Percentiles rank a stretch among this genome's conserved stretches.
Conservation (phyloP, 1,140 invertebrate genomes). For the Zaprionus capensis region DNA sequence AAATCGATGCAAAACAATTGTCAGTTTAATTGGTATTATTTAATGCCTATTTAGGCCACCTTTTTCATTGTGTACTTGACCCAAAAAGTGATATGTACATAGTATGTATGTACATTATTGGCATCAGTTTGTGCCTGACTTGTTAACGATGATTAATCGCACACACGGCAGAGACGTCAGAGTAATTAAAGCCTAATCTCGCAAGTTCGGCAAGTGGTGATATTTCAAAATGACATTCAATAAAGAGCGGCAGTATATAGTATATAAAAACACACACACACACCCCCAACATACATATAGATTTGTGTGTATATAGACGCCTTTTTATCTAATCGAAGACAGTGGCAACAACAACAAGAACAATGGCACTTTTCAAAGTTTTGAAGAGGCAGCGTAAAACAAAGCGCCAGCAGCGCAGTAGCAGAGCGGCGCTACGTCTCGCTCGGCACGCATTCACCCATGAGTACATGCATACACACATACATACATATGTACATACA, state of each 20-base stretch:
- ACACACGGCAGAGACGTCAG: conserved; percentile 56
- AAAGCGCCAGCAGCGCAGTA: conserved; percentile 50
- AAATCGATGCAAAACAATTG: neutral
- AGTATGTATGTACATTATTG: neutral
- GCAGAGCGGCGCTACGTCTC: conserved; percentile 36
- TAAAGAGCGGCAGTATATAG: conserved; percentile 38
- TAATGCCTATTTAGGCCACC: conserved; percentile 4
- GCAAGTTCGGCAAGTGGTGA: conserved; percentile 40
- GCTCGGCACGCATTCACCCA: conserved; percentile 12
- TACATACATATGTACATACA: conserved; percentile 4
- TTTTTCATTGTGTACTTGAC: conserved; percentile 35
- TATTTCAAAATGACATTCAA: conserved; percentile 71
- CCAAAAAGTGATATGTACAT: conserved; percentile 15
- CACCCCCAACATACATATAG: conserved; percentile 7
- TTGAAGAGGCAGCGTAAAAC: conserved; percentile 41
- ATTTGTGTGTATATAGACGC: conserved; percentile 21
- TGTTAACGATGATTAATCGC: conserved; percentile 57
- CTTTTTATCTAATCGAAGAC: conserved; percentile 69
- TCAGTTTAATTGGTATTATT: conserved; percentile 13
- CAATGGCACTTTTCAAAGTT: conserved; percentile 32
- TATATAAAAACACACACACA: conserved; percentile 39
- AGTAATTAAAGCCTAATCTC: conserved; percentile 67
- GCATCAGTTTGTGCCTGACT: conserved; percentile 21
- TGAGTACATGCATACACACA: conserved; percentile 8
- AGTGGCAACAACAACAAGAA: conserved; percentile 36